These are phyloP conservation scores for Molorchus minor DNA, from an alignment of 2,888 invertebrate species.

Conservation along the genomic window DNA sequence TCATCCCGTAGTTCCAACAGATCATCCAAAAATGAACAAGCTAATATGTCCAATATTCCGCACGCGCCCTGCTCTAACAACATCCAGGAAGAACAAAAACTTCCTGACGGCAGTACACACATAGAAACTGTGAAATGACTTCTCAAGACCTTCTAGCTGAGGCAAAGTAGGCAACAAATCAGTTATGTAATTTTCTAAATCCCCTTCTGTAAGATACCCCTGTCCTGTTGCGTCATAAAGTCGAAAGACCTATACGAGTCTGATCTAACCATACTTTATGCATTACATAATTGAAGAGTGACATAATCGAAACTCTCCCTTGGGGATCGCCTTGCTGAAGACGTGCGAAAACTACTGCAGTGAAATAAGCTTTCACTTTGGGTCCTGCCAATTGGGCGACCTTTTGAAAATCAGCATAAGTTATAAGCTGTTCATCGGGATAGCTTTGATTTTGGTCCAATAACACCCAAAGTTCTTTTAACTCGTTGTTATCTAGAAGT, in stretches of 20 bases:
- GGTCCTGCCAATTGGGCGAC: constrained; percentile 77
- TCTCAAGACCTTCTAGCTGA: constrained; percentile 88
- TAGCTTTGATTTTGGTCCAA: constrained; percentile 83
- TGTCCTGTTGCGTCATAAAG: constrained; percentile 93
- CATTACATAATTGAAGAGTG: constrained; percentile 95
- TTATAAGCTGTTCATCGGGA: constrained; percentile 84
- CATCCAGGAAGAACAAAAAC: constrained; percentile 96
- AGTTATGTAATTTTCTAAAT: constrained; percentile 93
- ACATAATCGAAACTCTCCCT: constrained; percentile 87
- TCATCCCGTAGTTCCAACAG: constrained; percentile 73
- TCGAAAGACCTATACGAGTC: constrained; percentile 90
- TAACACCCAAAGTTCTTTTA: constrained; percentile 82
- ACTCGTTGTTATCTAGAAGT: constrained; percentile 85
- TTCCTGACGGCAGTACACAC: constrained; percentile 95
- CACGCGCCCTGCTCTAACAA: constrained; percentile 85
- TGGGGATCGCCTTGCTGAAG: constrained; percentile 86
- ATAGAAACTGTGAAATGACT: constrained; percentile 95
- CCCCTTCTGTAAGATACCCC: constrained; percentile 69
- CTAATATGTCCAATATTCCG: constrained; percentile 90
- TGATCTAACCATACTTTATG: constrained; percentile 94
- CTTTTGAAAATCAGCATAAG: constrained; percentile 85
- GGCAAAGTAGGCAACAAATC: constrained; percentile 93
- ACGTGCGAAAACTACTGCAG: constrained; percentile 86
- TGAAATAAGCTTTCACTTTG: constrained; percentile 74
- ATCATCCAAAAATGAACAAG: constrained; percentile 92